Evolutionary conservation across 2,888 invertebrate genomes (phyloP), one percentile per base, ranked within the genome.

Genomic region (Macroteleia sp.): DNA sequence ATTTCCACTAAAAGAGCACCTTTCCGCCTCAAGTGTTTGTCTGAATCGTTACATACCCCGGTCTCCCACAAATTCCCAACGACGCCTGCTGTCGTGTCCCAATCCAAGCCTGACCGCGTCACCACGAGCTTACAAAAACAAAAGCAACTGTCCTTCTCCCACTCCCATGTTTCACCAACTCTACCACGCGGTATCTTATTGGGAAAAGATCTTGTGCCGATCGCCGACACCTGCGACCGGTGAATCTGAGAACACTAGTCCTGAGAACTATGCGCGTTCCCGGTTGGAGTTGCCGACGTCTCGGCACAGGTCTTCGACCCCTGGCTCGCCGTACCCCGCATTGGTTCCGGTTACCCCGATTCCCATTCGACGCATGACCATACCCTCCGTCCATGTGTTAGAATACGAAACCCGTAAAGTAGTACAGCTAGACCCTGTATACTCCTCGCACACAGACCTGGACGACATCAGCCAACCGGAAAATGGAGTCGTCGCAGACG

Each of bases 391-490:
- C 81, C 86, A 86, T 82, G 84, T 87, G 80, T 84, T 86, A 79
- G 86, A 89, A 74, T 87, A 87, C 78, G 84, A 86, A 52, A 85
- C 87, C 85, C 87, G 79, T 82, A 87, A 85, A 83, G 90, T 91
- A 90, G 90, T 90, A 87, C 89, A 85, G 91, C 90, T 91, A 90
- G 90, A 89, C 82, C 90, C 89, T 90, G 82, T 90, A 82, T 88
- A 88, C 85, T 85, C 87, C 85, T 88, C 86, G 80, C 87, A 86
- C 80, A 86, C 90, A 95, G 95, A 95, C 92, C 92, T 95, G 88
- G 95, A 95, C 91, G 95, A 95, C 85, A 94, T 95, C 85, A 94
- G 94, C 89, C 94, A 95, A 86, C 94, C 94, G 73, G 95, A 95
- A 82, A 94, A 94, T 89, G 93, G 93, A 70, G 88, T 91, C 28